Evolutionary conservation across 2,888 invertebrate species (phyloP).

Genomic region (Bombylius discolor): DNA sequence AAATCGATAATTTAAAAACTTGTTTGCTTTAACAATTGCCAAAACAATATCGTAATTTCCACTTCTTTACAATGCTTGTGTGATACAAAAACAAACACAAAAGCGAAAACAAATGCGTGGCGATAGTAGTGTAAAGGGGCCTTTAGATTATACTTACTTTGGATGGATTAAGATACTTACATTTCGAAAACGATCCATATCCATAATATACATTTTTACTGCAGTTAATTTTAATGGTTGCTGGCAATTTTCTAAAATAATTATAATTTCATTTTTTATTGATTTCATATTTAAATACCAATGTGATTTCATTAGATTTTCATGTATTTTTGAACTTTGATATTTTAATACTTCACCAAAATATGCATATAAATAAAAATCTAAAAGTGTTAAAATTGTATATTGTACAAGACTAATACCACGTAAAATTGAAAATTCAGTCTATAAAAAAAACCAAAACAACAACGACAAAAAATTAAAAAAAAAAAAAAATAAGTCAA

Average conservation of each 20-base stretch:
- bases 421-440: too few relatives aligned
- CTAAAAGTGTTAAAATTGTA: background rate
- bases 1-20: too few relatives aligned
- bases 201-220: background rate
- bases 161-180: background rate
- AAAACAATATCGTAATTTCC: too few relatives aligned
- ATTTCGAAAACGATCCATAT: background rate
- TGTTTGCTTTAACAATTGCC: too few relatives aligned
- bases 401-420: background rate
- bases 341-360: background rate
- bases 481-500: too few relatives aligned
- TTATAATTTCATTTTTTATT: background rate
- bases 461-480: too few relatives aligned
- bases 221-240: background rate
- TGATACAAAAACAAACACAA: too few relatives aligned
- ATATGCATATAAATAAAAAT: background rate
- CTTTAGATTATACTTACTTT: too few relatives aligned
- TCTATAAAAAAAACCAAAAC: too few relatives aligned
- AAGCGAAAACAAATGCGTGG: too few relatives aligned
- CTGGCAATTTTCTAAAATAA: background rate
- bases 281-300: background rate
- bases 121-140: too few relatives aligned
- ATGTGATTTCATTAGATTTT: background rate
- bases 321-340: background rate
- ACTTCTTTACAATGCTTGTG: too few relatives aligned